Conservation (phyloP, 2,888 invertebrate genomes). For the Coenonympha glycerion region DNA sequence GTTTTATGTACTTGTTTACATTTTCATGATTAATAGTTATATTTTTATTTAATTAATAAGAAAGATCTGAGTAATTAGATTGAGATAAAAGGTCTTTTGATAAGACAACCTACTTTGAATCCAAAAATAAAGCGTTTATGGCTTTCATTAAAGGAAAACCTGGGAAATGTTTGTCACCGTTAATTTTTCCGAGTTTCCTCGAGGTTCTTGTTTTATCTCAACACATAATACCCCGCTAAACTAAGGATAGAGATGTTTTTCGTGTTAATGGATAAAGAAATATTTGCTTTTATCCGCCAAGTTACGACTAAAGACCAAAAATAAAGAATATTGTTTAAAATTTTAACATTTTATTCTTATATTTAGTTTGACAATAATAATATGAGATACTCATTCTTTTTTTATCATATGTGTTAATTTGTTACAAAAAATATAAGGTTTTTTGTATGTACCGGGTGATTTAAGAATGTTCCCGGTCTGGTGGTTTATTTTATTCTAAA, state of each 20-base stretch:
- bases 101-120: neutral
- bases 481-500: no score
- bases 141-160: neutral
- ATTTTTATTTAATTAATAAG: neutral
- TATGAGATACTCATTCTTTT: neutral
- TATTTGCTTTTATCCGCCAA: slow-evolving; percentile 6
- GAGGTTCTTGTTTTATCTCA: slow-evolving; percentile 1
- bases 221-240: neutral
- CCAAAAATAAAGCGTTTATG: neutral
- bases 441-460: no score
- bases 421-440: no score
- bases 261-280: neutral
- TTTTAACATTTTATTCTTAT: neutral
- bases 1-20: no score
- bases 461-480: no score
- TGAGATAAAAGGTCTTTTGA: neutral
- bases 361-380: neutral
- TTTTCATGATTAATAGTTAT: no score
- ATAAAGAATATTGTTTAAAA: neutral
- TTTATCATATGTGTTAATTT: no score
- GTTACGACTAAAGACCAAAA: slow-evolving; percentile 1
- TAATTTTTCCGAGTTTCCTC: neutral
- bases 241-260: neutral
- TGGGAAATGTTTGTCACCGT: neutral
- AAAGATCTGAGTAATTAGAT: neutral